Conservation (phyloP, 1,140 invertebrate genomes). For the Antheraea mylitta region DNA sequence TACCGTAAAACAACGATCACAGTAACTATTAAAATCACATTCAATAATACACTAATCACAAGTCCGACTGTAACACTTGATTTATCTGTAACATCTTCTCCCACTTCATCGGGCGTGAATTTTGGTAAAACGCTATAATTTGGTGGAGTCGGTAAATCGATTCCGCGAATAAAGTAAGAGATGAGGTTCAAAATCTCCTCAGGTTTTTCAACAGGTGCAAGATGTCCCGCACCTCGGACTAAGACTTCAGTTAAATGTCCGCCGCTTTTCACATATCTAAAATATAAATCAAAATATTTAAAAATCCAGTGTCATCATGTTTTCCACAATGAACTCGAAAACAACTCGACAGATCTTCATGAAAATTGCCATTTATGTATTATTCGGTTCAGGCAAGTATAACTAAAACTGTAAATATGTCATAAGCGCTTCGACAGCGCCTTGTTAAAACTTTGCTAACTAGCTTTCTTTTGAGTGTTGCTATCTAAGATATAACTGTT, state of each 20-base stretch:
- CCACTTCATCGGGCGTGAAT: conserved; percentile 26
- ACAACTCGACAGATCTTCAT: no score
- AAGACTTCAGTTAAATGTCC: conserved; percentile 87
- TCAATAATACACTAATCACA: conserved; percentile 42
- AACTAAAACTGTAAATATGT: no score
- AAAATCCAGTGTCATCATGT: no score
- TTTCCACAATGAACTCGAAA: no score
- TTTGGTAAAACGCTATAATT: conserved; percentile 18
- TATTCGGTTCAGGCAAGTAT: no score
- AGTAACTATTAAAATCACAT: conserved; percentile 37
- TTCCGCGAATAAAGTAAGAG: conserved; percentile 81
- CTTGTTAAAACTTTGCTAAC: no score
- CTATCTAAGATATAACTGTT: no score
- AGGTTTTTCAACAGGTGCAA: conserved; percentile 90
- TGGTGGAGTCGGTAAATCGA: conserved; percentile 23
- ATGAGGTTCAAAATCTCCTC: conserved; percentile 85
- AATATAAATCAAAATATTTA: conserved; percentile 13
- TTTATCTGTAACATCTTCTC: background rate
- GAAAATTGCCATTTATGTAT: no score
- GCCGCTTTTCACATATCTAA: conserved; percentile 84
- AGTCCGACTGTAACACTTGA: background rate
- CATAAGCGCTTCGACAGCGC: no score
- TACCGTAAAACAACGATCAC: conserved; percentile 30
- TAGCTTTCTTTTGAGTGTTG: no score
- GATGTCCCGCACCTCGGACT: conserved; percentile 88